Evolutionary conservation across 2,888 invertebrate genomes (phyloP), one percentile per base, ranked within the genome.

Genomic region (Candidula unifasciata): DNA sequence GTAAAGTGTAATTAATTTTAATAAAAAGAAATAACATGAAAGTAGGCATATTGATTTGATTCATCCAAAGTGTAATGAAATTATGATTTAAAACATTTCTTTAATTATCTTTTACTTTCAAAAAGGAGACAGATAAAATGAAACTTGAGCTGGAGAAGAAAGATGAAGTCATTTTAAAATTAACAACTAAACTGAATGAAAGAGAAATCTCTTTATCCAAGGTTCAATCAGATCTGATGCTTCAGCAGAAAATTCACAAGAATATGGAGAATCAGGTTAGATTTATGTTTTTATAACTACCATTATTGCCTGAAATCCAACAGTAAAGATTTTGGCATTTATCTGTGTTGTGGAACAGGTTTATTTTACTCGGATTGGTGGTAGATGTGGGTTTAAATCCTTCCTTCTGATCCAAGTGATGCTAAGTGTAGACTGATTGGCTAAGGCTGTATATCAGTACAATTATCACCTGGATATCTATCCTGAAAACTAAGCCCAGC

Each of bases 71-170:
- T 44, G 44, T 44, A 44, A 44, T 44, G 44, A 44, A 44, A 44
- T 44, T 6, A 0, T 13, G 6, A 44, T 10, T 13, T 44, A 44
- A 44, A 44, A 6, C 13, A 10, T 44, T 10, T 44, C 44, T 74
- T 54, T 30, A 24, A 30, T 44, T 44, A 44, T 44, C 44, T 74
- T 54, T 30, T 27, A 30, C 27, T 30, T 80, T 76, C 73, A 85
- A 44, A 73, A 54, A 52, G 5, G 83, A 91, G 89, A 82, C 88
- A 66, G 85, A 87, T n/a, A 82, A 83, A 0, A 74, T 92, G 83
- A 88, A 90, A 80, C 86, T 86, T 44, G 90, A 90, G 79, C 81
- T 91, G 33, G 88, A 89, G n/a, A 89, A 91, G 81, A 91, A 89
- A 78, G 90, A 89, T 10, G 82, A 82, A 44, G 87, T 89, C 82